These are phyloP conservation scores for Drosophila tani DNA, from an alignment of 1,140 invertebrate species.

Conservation along the genomic window DNA sequence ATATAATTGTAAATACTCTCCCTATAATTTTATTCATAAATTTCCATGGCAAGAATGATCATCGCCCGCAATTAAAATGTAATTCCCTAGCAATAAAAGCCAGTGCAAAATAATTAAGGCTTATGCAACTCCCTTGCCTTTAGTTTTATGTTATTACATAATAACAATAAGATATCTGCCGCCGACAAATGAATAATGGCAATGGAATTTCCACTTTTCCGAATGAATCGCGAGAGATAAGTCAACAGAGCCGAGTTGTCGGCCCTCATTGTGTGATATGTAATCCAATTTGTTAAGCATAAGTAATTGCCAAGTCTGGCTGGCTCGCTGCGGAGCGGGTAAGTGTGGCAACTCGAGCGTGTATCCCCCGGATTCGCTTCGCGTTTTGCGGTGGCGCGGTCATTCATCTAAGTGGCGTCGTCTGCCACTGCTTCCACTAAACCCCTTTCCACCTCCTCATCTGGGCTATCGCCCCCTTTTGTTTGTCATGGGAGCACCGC, in stretches of 20 bases:
- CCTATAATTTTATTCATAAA: background rate
- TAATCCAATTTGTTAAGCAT: constrained; percentile 57
- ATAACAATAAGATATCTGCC: constrained; percentile 6
- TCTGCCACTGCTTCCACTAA: background rate
- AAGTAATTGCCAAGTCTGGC: constrained; percentile 50
- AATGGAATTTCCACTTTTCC: constrained; percentile 31
- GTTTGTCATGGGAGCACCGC: constrained; percentile 18
- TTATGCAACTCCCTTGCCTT: constrained; percentile 1
- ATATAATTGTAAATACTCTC: background rate
- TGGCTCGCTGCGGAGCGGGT: background rate
- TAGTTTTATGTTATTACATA: constrained; percentile 12
- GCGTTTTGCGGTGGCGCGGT: constrained; percentile 25
- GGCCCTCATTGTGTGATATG: constrained; percentile 23
- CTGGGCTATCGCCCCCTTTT: background rate
- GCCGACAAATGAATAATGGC: constrained; percentile 15
- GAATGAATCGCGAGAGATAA: constrained; percentile 41
- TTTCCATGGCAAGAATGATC: background rate
- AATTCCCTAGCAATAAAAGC: background rate
- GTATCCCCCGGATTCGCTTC: constrained; percentile 28
- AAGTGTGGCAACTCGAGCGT: constrained; percentile 44
- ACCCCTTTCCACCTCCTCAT: background rate
- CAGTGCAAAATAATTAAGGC: background rate
- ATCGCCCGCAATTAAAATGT: background rate
- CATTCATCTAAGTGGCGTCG: constrained; percentile 38
- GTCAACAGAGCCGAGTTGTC: constrained; percentile 13